These are phyloP conservation scores for Microctenopoma stevenorrisi DNA, from an alignment of 2,797 vertebrate genomes.

Conservation along the genomic window DNA sequence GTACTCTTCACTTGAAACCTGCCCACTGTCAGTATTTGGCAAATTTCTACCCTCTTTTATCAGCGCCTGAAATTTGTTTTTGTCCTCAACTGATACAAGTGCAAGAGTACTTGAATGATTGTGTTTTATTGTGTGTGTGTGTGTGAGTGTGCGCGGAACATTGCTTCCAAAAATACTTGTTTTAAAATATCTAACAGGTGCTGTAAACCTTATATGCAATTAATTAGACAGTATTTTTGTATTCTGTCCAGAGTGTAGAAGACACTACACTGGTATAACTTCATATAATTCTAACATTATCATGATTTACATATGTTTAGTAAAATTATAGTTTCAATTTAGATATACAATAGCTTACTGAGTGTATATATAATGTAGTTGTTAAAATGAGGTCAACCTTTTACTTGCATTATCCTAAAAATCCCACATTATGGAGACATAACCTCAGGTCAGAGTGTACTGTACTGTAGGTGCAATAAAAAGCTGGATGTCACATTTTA, in stretches of 20 bases:
- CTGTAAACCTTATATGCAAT: constrained; percentile 73
- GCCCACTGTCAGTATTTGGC: constrained; percentile 17
- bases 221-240: constrained; percentile 67
- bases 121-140: neutral
- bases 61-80: constrained; percentile 29
- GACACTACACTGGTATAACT: constrained; percentile 40
- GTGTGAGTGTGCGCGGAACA: neutral
- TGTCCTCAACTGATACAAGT: constrained; percentile 31
- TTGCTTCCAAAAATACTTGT: constrained; percentile 36
- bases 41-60: constrained; percentile 20
- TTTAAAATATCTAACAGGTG: constrained; percentile 53
- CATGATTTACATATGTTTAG: constrained; percentile 53
- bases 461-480: constrained; percentile 59
- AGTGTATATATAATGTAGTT: constrained; percentile 48
- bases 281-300: constrained; percentile 49
- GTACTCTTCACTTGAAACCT: constrained; percentile 29
- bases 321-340: constrained; percentile 35
- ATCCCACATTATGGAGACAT: constrained; percentile 52
- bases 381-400: constrained; percentile 55
- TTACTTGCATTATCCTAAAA: constrained; percentile 43
- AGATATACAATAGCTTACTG: constrained; percentile 34
- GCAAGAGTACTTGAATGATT: constrained; percentile 38
- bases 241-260: constrained; percentile 43
- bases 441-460: constrained; percentile 65
- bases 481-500: constrained; percentile 36